A percentile compares a stretch with the other conserved stretches of the same genome.
Conservation (phyloP, 2,888 invertebrate species). For the Leptinotarsa peninsularis region DNA sequence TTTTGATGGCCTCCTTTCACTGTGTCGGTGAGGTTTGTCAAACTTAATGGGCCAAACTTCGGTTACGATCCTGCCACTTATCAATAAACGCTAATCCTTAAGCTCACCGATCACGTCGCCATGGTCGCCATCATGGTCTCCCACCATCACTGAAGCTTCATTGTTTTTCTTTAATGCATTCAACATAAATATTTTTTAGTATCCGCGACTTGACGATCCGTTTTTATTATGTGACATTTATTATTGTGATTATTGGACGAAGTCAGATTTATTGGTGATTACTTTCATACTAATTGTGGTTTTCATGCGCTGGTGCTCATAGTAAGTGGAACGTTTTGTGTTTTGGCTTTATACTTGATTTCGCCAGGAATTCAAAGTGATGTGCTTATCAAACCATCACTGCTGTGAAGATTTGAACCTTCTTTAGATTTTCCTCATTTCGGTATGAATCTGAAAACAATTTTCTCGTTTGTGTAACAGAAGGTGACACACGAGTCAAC, state of each 20-base stretch:
- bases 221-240: constrained; percentile 38
- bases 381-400: too few relatives aligned
- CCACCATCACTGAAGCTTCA: constrained; percentile 37
- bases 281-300: constrained; percentile 1
- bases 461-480: too few relatives aligned
- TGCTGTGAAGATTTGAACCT: too few relatives aligned
- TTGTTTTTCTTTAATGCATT: constrained; percentile 43
- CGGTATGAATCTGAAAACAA: too few relatives aligned
- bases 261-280: constrained; percentile 13
- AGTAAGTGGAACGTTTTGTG: constrained; percentile 12
- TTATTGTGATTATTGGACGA: constrained; percentile 11
- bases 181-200: constrained; percentile 39
- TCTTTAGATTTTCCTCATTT: too few relatives aligned
- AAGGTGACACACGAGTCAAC: too few relatives aligned
- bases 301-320: not conserved
- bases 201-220: constrained; percentile 26
- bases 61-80: constrained; percentile 21
- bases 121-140: constrained; percentile 38
- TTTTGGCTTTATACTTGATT: constrained; percentile 1
- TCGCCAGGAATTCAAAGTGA: too few relatives aligned
- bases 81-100: constrained; percentile 30
- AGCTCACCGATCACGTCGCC: constrained; percentile 44
- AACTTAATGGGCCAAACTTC: too few relatives aligned
- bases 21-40: too few relatives aligned
- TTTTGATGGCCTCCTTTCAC: too few relatives aligned